Percentiles rank a stretch among this genome's conserved stretches.
phyloP scores from a whole-genome alignment of 2,888 invertebrate genomes.

The Timema podura region DNA sequence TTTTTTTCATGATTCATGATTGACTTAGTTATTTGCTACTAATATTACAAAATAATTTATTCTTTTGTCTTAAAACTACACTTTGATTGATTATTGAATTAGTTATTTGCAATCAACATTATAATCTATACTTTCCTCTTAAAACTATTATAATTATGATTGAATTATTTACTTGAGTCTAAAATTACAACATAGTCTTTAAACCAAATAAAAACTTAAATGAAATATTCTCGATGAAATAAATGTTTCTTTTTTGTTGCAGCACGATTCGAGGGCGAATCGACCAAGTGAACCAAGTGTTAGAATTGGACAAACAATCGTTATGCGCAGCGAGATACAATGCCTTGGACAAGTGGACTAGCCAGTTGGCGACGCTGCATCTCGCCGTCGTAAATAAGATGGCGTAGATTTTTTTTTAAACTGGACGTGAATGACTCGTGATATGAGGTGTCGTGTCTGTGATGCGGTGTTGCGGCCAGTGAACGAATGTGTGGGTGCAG shows the following conservation, averaged over 20 bases:
- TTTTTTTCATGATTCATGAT: no score
- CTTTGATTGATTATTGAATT: no score
- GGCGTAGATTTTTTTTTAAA: constrained; percentile 51
- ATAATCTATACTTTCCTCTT: no score
- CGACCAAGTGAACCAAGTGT: constrained; percentile 91
- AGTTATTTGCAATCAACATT: no score
- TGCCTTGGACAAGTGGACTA: constrained; percentile 95
- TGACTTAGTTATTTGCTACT: no score
- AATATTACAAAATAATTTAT: no score
- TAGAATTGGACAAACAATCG: constrained; percentile 78
- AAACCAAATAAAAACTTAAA: no score
- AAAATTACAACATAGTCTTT: no score
- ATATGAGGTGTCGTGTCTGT: neutral
- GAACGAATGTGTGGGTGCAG: neutral
- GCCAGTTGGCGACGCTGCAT: constrained; percentile 83
- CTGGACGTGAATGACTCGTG: neutral
- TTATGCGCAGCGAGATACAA: constrained; percentile 82
- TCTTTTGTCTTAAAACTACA: no score
- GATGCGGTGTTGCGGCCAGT: constrained; percentile 14
- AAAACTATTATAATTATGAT: no score
- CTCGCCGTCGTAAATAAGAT: constrained; percentile 91
- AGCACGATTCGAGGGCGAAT: constrained; percentile 83
- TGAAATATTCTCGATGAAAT: no score
- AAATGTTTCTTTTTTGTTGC: constrained; percentile 26
- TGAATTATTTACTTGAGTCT: no score